Percentiles rank a stretch among this genome's conserved stretches.
Conservation (phyloP, 35 echinoderm and acorn worm genomes). For the Heliocidaris tuberculata region DNA sequence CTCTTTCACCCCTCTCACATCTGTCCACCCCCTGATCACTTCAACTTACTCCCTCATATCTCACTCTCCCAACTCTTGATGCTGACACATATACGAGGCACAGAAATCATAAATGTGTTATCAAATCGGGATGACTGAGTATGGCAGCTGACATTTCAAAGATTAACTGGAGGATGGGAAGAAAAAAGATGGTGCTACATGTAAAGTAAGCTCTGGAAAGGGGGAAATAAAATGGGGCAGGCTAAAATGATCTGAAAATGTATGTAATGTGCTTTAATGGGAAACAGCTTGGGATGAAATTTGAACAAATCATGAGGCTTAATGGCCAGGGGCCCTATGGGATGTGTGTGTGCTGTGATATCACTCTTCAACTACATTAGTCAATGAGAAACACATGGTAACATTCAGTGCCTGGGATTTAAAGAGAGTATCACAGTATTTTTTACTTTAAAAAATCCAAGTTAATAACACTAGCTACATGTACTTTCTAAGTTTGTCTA, state of each 20-base stretch:
- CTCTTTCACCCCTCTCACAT: no score
- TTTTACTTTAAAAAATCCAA: no score
- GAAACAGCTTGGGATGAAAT: conserved; percentile 21
- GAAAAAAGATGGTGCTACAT: neutral
- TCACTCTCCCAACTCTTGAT: neutral
- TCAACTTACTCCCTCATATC: neutral
- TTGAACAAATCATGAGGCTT: conserved; percentile 44
- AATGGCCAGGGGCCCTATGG: neutral
- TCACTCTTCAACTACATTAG: conserved; percentile 10
- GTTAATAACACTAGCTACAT: no score
- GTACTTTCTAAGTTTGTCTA: no score
- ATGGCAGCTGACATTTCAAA: neutral
- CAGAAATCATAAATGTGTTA: conserved; percentile 42
- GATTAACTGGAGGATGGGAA: neutral
- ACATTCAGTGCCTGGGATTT: neutral
- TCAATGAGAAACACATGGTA: neutral
- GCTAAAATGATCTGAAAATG: neutral
- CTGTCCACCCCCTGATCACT: no score
- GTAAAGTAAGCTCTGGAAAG: neutral
- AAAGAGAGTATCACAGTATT: neutral
- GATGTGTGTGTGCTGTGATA: neutral
- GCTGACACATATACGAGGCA: conserved; percentile 22
- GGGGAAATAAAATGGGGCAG: neutral
- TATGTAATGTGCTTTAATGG: neutral
- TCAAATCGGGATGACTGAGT: conserved; percentile 42